Evolutionary conservation across 2,797 vertebrate species (phyloP), one percentile per base, ranked within the genome.

Genomic region (Anolis apletophallus): DNA sequence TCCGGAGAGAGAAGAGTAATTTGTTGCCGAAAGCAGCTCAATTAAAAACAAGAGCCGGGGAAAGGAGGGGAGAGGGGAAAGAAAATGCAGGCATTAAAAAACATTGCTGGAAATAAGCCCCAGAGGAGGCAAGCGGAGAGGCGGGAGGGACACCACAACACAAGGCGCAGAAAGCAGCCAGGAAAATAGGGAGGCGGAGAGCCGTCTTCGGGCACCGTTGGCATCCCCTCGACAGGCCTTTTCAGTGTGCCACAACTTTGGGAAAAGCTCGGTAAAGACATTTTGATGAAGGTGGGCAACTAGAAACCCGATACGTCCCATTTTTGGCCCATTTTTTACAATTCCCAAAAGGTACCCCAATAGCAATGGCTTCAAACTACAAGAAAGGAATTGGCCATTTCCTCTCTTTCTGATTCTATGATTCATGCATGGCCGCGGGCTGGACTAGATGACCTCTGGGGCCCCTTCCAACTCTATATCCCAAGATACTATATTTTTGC

Each of bases 21-120:
- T 81, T 32, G 40, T 50, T 81, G 79, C 79, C 29, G 59, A 64
- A 67, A 76, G 74, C 74, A 76, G 74, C 74, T 76, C 74, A 76
- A 76, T 76, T 76, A 76, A 76, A 72, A 55, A 76, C 50, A 26
- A 61, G 34, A 64, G 57, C n/a, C 5, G 5, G n/a, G 67, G 67
- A 72, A n/a, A 57, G 2, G 12, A 52, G 80, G 46, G 40, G 61
- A 69, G 67, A 16, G n/a, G 21, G 32, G 57, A 64, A 46, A 23
- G 59, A 29, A 64, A 40, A 57, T 3, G 23, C 50, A 32, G 29
- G 50, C 74, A 76, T 76, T 76, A 76, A 76, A 76, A 76, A 76
- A 76, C 74, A 76, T 76, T 54, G 74, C 50, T 54, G 29, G 29
- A 76, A 76, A 76, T 76, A 55, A 76, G 74, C 74, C 50, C 50